A percentile compares a stretch with the other conserved stretches of the same genome.
Evolutionary conservation across 2,113 vertebrate species (phyloP).

Genomic region (Taurulus bubalis): DNA sequence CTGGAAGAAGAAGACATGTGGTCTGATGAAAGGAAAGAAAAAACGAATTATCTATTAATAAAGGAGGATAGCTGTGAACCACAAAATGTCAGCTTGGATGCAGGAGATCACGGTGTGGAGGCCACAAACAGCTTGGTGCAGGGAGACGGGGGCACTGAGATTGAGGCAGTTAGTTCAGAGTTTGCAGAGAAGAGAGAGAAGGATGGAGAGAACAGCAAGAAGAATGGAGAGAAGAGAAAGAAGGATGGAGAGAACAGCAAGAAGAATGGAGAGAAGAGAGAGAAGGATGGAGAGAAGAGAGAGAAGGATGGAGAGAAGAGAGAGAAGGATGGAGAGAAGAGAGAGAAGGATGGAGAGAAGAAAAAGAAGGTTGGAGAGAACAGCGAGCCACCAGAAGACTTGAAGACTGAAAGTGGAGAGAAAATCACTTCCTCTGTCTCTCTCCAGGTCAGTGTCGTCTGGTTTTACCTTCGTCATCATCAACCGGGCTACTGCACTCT

Average conservation of each 20-base stretch:
- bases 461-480: constrained; percentile 26
- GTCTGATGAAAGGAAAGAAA: background rate
- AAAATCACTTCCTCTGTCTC: constrained; percentile 12
- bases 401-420: background rate
- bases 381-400: background rate
- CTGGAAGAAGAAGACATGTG: background rate
- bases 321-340: too few species aligned
- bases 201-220: background rate
- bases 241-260: too few species aligned
- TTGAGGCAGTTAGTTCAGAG: background rate
- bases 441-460: constrained; percentile 72
- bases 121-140: fast-evolving
- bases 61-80: too few species aligned
- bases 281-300: too few species aligned
- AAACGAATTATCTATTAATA: background rate
- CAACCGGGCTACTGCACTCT: background rate
- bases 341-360: too few species aligned
- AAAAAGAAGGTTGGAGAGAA: too few species aligned
- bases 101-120: background rate
- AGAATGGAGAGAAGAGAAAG: too few species aligned
- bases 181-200: background rate
- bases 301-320: too few species aligned
- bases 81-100: too few species aligned
- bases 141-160: background rate
- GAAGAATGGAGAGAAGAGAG: too few species aligned